A percentile compares a stretch with the other conserved stretches of the same genome.
These are phyloP conservation scores for Vireo altiloquus DNA, from an alignment of 2,113 vertebrate species.

Conservation along the genomic window DNA sequence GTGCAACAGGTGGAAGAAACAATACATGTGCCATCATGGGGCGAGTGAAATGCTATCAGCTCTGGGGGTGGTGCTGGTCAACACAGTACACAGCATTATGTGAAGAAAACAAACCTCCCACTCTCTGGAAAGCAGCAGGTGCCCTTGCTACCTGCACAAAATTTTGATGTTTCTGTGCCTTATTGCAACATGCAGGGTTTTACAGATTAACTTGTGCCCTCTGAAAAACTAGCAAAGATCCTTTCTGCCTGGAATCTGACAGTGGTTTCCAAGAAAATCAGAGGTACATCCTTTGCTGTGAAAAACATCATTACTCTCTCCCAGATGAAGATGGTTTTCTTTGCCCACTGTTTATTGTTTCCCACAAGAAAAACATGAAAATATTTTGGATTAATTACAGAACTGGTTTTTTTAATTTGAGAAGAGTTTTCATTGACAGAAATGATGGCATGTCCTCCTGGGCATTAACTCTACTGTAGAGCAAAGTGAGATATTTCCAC, in stretches of 20 bases:
- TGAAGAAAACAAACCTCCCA: neutral
- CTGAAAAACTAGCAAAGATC: neutral
- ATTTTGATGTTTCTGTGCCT: neutral
- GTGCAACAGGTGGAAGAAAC: conserved; percentile 1
- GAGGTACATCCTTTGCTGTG: neutral
- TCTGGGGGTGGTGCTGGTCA: neutral
- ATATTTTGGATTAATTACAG: neutral
- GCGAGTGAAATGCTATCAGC: neutral
- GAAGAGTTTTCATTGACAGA: neutral
- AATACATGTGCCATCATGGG: neutral
- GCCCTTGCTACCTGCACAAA: neutral
- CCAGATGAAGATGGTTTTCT: neutral
- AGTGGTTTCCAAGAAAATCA: neutral
- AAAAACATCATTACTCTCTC: neutral
- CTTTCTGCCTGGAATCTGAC: neutral
- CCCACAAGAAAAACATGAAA: neutral
- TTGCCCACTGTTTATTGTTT: neutral
- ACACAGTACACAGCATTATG: neutral
- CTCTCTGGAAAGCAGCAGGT: neutral
- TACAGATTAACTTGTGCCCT: neutral
- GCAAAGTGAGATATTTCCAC: neutral
- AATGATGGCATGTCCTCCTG: neutral
- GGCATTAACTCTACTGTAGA: neutral
- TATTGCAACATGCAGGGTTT: neutral
- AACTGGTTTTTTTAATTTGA: neutral